Conservation (phyloP, 2,888 invertebrate genomes). For the Anagyrus pseudococci region DNA sequence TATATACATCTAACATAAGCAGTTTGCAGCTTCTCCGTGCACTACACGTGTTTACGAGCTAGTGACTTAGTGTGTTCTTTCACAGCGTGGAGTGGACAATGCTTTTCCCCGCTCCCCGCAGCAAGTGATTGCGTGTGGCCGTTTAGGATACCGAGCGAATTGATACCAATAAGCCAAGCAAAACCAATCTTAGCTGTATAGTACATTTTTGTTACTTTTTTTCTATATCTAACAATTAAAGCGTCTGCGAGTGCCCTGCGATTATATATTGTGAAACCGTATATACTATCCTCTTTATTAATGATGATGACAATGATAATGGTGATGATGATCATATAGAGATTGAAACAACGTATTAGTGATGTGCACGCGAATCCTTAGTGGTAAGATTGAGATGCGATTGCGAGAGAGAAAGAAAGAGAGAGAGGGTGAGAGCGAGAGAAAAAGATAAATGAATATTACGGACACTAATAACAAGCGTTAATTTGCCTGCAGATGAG, state of each 20-base stretch:
- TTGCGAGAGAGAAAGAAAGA: not conserved
- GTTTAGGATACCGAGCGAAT: no score
- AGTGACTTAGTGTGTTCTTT: conserved; percentile 7
- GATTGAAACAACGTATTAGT: conserved; percentile 26
- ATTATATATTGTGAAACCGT: not conserved
- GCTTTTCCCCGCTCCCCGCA: no score
- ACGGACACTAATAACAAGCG: no score
- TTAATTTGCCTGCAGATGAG: conserved; percentile 68
- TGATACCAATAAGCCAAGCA: no score
- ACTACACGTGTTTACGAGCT: conserved; percentile 10
- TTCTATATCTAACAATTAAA: not conserved
- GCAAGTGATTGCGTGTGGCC: no score
- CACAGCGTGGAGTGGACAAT: no score
- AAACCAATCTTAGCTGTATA: no score
- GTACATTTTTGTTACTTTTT: no score
- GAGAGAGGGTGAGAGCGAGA: not conserved
- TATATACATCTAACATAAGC: not conserved
- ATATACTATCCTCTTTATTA: conserved; percentile 5
- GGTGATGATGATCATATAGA: no score
- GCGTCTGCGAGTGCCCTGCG: conserved; percentile 12
- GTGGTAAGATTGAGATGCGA: conserved; percentile 8
- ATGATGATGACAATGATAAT: conserved; percentile 3
- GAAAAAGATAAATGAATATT: not conserved
- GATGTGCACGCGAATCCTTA: conserved; percentile 35
- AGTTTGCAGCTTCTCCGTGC: conserved; percentile 19